phyloP scores from a whole-genome alignment of 2,113 vertebrate genomes.

The Melanerpes aurifrons region DNA sequence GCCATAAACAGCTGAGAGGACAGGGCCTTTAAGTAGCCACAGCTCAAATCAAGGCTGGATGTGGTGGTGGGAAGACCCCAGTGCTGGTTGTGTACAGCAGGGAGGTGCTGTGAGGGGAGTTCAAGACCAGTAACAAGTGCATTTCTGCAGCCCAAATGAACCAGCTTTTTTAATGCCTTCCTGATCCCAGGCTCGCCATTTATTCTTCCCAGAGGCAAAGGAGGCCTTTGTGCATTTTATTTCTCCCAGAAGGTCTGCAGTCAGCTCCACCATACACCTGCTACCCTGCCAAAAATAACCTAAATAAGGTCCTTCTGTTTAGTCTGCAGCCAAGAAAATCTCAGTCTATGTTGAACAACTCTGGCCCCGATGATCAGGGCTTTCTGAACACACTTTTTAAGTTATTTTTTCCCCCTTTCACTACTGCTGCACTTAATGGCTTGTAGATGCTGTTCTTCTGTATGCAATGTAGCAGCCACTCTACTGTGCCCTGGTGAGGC shows the following conservation, averaged over 20 bases:
- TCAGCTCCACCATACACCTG: not conserved
- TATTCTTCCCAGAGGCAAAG: slow-evolving; percentile 2
- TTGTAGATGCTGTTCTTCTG: not conserved
- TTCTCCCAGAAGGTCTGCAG: not conserved
- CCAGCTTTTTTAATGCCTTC: not conserved
- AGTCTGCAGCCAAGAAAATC: slow-evolving; percentile 22
- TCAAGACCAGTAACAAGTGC: not conserved
- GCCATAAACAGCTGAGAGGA: not conserved
- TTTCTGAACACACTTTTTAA: not conserved
- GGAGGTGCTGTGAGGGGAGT: not conserved
- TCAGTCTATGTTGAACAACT: not conserved
- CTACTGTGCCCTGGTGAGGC: too few relatives aligned
- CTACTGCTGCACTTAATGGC: not conserved
- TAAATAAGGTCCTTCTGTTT: slow-evolving; percentile 23
- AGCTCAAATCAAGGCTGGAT: not conserved
- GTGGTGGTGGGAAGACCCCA: not conserved
- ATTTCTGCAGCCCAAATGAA: not conserved
- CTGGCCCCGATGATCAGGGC: not conserved
- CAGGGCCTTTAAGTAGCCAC: not conserved
- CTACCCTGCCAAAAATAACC: slow-evolving; percentile 17
- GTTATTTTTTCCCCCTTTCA: not conserved
- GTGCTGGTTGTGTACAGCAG: rapidly evolving
- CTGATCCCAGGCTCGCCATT: not conserved
- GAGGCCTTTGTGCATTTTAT: not conserved
- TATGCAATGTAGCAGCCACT: not conserved